A percentile compares a stretch with the other conserved stretches of the same genome.
Conservation (phyloP, 2,797 vertebrate genomes). For the Aulostomus chinensis region DNA sequence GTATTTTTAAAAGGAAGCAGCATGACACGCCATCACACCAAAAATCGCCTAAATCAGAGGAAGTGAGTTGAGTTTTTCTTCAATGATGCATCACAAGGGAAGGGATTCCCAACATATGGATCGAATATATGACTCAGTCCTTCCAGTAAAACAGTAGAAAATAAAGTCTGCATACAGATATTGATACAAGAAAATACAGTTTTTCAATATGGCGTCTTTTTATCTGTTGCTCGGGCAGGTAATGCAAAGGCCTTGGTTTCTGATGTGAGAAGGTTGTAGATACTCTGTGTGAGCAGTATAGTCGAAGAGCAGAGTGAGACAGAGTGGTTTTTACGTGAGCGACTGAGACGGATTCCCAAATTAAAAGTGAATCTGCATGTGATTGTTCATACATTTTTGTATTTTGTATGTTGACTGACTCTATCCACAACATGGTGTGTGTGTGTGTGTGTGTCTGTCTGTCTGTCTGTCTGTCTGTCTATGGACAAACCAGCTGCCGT, state of each 20-base stretch:
- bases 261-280: slow-evolving; percentile 24
- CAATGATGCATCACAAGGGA: slow-evolving; percentile 18
- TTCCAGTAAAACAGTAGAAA: slow-evolving; percentile 27
- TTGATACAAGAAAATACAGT: slow-evolving; percentile 47
- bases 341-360: neutral
- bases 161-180: slow-evolving; percentile 39
- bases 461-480: slow-evolving; percentile 20
- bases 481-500: slow-evolving; percentile 65
- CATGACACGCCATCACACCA: slow-evolving; percentile 48
- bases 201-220: slow-evolving; percentile 68
- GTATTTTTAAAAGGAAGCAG: slow-evolving; percentile 70
- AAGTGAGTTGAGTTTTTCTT: slow-evolving; percentile 28
- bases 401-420: slow-evolving; percentile 6
- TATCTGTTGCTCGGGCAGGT: slow-evolving; percentile 38
- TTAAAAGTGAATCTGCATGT: neutral
- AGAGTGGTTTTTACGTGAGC: neutral
- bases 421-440: slow-evolving; percentile 18
- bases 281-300: slow-evolving; percentile 4
- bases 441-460: slow-evolving; percentile 27
- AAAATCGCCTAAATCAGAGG: slow-evolving; percentile 45
- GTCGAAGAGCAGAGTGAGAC: neutral
- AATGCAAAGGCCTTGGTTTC: slow-evolving; percentile 68
- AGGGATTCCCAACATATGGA: slow-evolving; percentile 20
- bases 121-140: slow-evolving; percentile 32
- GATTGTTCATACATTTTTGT: slow-evolving; percentile 6